Evolutionary conservation across 2,888 invertebrate species (phyloP).

Genomic region (Aromia moschata): DNA sequence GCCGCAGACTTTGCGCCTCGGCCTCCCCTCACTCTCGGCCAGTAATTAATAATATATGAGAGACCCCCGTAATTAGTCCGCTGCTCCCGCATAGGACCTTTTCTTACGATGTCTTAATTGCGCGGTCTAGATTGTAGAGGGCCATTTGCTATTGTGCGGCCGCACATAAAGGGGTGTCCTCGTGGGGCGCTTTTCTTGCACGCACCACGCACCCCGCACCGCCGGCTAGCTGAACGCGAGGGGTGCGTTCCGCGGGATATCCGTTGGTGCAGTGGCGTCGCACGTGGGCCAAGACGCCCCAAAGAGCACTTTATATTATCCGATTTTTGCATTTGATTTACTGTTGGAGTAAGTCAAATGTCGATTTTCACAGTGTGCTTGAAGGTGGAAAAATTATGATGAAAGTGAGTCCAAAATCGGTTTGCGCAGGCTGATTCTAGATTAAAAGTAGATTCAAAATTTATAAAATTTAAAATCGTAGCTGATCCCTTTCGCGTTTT

Average conservation of each 20-base stretch:
- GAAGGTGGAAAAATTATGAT: no score
- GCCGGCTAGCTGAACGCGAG: slow-evolving; percentile 15
- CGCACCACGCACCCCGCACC: slow-evolving; percentile 18
- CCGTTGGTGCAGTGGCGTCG: not conserved
- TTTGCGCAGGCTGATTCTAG: no score
- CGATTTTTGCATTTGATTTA: no score
- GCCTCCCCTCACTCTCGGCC: not conserved
- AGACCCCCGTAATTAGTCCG: slow-evolving; percentile 21
- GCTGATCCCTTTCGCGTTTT: no score
- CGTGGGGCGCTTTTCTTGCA: slow-evolving; percentile 25
- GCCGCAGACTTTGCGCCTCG: no score
- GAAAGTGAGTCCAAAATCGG: no score
- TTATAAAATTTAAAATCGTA: no score
- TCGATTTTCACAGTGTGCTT: no score
- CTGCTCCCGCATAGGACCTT: slow-evolving; percentile 17
- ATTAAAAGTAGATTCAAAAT: no score
- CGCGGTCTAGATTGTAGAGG: slow-evolving; percentile 27
- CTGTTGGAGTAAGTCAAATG: no score
- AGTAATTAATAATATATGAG: slow-evolving; percentile 22
- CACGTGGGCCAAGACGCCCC: no score
- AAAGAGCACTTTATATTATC: no score
- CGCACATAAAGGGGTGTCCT: slow-evolving; percentile 27
- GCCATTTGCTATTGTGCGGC: slow-evolving; percentile 26
- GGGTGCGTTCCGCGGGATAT: slow-evolving; percentile 16
- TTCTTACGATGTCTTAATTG: slow-evolving; percentile 27